phyloP scores from a whole-genome alignment of 2,888 invertebrate genomes.

The Ectobius pallidus region DNA sequence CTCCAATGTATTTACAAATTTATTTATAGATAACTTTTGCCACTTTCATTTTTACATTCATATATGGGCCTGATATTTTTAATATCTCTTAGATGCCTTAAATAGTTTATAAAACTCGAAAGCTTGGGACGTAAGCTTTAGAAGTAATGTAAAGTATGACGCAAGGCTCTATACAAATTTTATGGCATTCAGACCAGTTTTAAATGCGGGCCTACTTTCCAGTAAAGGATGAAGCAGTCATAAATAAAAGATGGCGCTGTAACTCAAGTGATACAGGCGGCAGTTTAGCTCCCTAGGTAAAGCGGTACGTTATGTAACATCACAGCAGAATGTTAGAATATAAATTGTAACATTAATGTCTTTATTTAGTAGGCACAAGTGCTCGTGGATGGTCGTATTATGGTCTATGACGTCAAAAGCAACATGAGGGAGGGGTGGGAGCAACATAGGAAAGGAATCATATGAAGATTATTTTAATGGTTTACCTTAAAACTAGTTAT shows the following conservation, averaged over 20 bases:
- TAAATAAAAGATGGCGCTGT: neutral
- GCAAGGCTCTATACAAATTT: neutral
- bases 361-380: neutral
- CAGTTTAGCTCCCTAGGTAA: neutral
- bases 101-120: too few species aligned
- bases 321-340: neutral
- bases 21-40: too few species aligned
- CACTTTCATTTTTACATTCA: too few species aligned
- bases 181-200: neutral
- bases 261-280: neutral
- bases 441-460: too few species aligned
- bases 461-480: neutral
- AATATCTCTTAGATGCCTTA: too few species aligned
- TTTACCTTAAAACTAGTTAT: neutral
- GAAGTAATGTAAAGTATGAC: too few species aligned
- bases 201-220: neutral
- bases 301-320: neutral
- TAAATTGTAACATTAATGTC: conserved; percentile 12
- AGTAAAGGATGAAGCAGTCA: neutral
- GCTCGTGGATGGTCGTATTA: neutral
- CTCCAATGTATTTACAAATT: too few species aligned
- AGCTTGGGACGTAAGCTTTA: too few species aligned
- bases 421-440: neutral
- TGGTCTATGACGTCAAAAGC: neutral
- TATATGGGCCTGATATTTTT: too few species aligned